phyloP scores from a whole-genome alignment of 2,113 vertebrate genomes.

The Triplophysa rosa region DNA sequence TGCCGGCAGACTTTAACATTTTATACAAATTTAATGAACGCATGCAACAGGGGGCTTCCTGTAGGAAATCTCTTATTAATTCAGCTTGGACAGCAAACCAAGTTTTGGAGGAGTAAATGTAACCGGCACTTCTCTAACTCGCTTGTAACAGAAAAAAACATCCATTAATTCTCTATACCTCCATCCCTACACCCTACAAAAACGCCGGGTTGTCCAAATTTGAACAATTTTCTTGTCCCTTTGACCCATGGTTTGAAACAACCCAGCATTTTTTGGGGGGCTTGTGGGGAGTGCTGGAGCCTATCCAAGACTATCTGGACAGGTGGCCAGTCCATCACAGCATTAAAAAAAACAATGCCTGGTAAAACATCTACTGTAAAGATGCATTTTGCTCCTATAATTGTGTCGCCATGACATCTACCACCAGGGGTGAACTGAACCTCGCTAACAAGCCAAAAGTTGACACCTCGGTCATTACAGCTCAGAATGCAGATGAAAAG shows the following conservation, averaged over 20 bases:
- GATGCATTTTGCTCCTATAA: background rate
- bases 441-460: background rate
- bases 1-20: constrained; percentile 8
- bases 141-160: too few species aligned
- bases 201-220: too few species aligned
- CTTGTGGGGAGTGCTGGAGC: too few species aligned
- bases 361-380: background rate
- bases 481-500: constrained; percentile 2
- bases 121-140: too few species aligned
- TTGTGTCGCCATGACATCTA: constrained; percentile 8
- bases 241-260: too few species aligned
- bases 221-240: too few species aligned
- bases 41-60: background rate
- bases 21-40: constrained; percentile 26
- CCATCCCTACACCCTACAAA: too few species aligned
- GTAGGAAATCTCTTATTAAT: background rate
- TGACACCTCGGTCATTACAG: constrained; percentile 11
- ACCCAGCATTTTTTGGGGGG: too few species aligned
- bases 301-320: too few species aligned
- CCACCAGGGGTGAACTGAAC: background rate
- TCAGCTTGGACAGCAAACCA: background rate
- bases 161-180: too few species aligned
- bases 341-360: too few species aligned
- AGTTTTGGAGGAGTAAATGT: background rate
- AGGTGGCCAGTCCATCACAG: too few species aligned